phyloP scores from a whole-genome alignment of 2,888 invertebrate genomes.

The Synanthedon vespiformis region DNA sequence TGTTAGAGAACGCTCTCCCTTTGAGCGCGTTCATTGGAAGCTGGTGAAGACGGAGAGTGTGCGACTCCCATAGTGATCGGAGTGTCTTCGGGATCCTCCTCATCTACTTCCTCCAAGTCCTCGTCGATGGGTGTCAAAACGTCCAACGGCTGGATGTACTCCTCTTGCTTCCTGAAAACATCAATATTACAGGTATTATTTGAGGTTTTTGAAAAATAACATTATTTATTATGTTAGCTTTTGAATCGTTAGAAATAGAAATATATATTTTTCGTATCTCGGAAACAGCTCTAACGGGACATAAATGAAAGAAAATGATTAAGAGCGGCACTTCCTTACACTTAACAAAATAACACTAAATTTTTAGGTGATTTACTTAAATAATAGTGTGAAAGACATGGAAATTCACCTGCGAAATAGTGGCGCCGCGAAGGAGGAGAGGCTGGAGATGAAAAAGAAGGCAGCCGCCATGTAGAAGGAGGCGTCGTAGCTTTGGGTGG shows the following conservation, averaged over 20 bases:
- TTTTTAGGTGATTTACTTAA: too few species aligned
- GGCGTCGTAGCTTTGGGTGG: constrained; percentile 85
- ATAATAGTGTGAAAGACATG: too few species aligned
- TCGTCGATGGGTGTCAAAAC: constrained; percentile 86
- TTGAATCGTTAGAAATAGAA: too few species aligned
- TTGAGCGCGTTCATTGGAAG: constrained; percentile 46
- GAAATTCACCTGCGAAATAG: constrained; percentile 63
- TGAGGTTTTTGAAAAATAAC: too few species aligned
- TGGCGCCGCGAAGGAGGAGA: constrained; percentile 87
- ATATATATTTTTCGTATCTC: too few species aligned
- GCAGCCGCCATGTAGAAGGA: constrained; percentile 94
- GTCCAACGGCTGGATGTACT: constrained; percentile 75
- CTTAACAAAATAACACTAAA: too few species aligned
- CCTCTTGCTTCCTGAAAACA: constrained; percentile 59
- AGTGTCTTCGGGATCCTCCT: constrained; percentile 78
- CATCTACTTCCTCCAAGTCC: constrained; percentile 76
- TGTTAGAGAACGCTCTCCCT: constrained; percentile 79
- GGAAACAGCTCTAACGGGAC: too few species aligned
- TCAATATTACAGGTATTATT: too few species aligned
- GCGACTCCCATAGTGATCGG: constrained; percentile 75
- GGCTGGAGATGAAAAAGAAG: constrained; percentile 86
- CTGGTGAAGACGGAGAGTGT: constrained; percentile 51
- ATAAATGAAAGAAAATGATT: too few species aligned
- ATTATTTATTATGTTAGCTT: too few species aligned
- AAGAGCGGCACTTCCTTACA: too few species aligned